Percentiles rank a stretch among this genome's conserved stretches.
Evolutionary conservation across 2,797 vertebrate genomes (phyloP).

Genomic region (Acanthornis magna): DNA sequence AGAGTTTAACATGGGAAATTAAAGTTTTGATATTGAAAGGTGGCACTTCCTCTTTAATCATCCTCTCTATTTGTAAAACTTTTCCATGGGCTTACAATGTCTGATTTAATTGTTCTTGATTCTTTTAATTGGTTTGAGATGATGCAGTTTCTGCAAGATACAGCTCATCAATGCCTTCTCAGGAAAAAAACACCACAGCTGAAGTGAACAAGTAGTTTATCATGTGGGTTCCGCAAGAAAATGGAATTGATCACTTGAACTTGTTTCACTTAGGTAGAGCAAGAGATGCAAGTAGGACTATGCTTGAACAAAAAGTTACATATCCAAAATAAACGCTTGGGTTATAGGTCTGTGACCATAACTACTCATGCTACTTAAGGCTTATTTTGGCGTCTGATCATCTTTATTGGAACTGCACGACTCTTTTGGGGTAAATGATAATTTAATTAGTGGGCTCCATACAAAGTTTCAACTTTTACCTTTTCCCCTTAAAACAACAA

Average conservation of each 20-base stretch:
- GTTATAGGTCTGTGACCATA: neutral
- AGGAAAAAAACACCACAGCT: neutral
- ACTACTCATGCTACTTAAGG: neutral
- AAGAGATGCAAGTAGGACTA: neutral
- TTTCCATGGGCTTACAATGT: neutral
- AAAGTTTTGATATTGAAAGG: neutral
- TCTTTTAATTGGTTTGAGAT: neutral
- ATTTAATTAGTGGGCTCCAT: constrained; percentile 66
- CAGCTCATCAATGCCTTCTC: neutral
- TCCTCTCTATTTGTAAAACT: neutral
- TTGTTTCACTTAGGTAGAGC: neutral
- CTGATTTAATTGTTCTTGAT: neutral
- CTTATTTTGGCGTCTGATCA: constrained; percentile 43
- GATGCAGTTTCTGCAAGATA: neutral
- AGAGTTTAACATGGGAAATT: neutral
- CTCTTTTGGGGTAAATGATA: constrained; percentile 32
- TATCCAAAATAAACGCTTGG: neutral
- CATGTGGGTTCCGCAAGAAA: neutral
- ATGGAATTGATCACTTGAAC: neutral
- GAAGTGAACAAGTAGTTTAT: neutral
- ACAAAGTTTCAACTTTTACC: constrained; percentile 71
- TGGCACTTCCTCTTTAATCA: neutral
- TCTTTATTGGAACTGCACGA: constrained; percentile 40
- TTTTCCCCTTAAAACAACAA: constrained; percentile 67
- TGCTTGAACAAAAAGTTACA: neutral